phyloP scores from a whole-genome alignment of 2,797 vertebrate species.

The Amniataba percoides region DNA sequence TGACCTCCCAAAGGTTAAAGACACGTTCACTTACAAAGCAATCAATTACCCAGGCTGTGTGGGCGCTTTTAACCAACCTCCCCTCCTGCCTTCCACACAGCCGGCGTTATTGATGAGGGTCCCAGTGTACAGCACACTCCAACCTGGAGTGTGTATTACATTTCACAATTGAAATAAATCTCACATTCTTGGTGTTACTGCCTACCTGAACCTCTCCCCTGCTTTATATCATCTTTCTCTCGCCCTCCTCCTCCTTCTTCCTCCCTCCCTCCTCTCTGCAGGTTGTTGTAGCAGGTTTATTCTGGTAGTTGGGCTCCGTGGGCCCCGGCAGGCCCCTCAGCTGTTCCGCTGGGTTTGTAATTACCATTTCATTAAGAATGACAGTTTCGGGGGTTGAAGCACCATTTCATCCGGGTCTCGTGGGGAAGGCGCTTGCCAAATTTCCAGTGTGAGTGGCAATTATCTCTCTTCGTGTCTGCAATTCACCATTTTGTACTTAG shows the following conservation, averaged over 20 bases:
- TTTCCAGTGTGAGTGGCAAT: constrained; percentile 85
- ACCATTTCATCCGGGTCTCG: constrained; percentile 85
- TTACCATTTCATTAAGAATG: constrained; percentile 89
- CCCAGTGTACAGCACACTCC: constrained; percentile 74
- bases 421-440: constrained; percentile 86
- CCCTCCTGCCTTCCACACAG: constrained; percentile 77
- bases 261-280: constrained; percentile 74
- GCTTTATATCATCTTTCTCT: constrained; percentile 54
- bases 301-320: constrained; percentile 79
- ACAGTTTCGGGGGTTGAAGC: constrained; percentile 87
- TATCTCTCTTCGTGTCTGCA: constrained; percentile 84
- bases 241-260: constrained; percentile 29
- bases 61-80: constrained; percentile 82
- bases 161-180: constrained; percentile 81
- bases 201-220: constrained; percentile 61
- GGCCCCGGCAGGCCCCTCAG: constrained; percentile 83
- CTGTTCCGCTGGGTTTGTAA: constrained; percentile 88
- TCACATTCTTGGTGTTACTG: constrained; percentile 70
- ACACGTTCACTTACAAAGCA: constrained; percentile 89
- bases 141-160: constrained; percentile 74
- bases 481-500: constrained; percentile 87
- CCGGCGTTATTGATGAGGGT: constrained; percentile 83
- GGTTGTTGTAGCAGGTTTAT: constrained; percentile 85
- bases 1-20: constrained; percentile 89
- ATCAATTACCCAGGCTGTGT: constrained; percentile 86